These are phyloP conservation scores for Peromyscus polionotus DNA, from an alignment of 2,113 vertebrate genomes.

Conservation along the genomic window DNA sequence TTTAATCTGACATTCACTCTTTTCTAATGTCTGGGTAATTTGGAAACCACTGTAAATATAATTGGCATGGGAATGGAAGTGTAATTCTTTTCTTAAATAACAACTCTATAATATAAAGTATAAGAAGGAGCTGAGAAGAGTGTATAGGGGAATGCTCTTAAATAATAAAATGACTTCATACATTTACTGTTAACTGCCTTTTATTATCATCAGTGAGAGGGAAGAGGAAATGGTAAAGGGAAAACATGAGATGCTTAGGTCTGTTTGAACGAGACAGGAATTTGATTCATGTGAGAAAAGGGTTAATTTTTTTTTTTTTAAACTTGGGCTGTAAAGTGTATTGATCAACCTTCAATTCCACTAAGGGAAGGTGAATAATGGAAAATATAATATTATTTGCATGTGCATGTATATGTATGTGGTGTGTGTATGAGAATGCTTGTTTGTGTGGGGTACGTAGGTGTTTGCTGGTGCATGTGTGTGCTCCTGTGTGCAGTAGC, in stretches of 20 bases:
- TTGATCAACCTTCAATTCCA: neutral
- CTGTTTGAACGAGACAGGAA: neutral
- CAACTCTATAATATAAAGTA: neutral
- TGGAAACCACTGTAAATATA: slow-evolving; percentile 60
- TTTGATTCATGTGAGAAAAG: slow-evolving; percentile 52
- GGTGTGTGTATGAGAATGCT: neutral
- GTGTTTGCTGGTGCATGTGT: neutral
- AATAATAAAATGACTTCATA: slow-evolving; percentile 36
- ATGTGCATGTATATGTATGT: neutral
- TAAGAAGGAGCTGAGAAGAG: neutral
- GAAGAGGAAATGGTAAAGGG: neutral
- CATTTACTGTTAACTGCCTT: slow-evolving; percentile 2
- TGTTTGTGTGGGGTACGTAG: neutral
- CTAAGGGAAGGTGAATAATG: neutral
- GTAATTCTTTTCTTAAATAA: slow-evolving; percentile 67
- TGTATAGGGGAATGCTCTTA: neutral
- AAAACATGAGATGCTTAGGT: neutral
- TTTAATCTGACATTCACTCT: slow-evolving; percentile 61
- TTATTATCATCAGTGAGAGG: slow-evolving; percentile 30
- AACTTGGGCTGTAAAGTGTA: neutral
- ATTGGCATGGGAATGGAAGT: slow-evolving; percentile 25
- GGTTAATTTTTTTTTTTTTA: neutral
- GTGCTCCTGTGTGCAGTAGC: neutral
- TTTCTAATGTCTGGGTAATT: slow-evolving; percentile 56
- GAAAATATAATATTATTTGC: slow-evolving; percentile 31